phyloP scores from a whole-genome alignment of 1,140 invertebrate genomes.

The Lucilia cuprina region DNA sequence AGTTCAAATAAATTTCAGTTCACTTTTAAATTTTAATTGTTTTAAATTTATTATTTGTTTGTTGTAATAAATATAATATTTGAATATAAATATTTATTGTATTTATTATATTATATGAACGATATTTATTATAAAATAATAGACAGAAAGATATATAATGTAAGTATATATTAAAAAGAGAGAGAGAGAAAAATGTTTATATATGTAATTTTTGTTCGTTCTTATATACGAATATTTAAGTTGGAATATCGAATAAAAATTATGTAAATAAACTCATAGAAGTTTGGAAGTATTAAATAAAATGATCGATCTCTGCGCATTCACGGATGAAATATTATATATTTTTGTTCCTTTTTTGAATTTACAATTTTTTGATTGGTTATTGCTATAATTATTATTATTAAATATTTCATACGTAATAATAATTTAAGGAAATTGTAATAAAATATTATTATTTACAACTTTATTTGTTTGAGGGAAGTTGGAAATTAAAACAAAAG shows the following conservation, averaged over 20 bases:
- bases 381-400: neutral
- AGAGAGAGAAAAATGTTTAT: neutral
- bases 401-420: no score
- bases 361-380: neutral
- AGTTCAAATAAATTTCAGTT: neutral
- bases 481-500: no score
- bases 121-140: neutral
- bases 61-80: neutral
- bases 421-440: no score
- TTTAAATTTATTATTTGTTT: neutral
- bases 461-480: no score
- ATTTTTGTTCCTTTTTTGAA: neutral
- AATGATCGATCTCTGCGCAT: constrained; percentile 19
- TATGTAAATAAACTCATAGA: neutral
- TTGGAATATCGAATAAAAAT: neutral
- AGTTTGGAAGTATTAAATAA: neutral
- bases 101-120: neutral
- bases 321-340: constrained; percentile 24
- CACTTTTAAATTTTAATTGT: neutral
- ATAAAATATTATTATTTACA: no score
- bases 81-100: neutral
- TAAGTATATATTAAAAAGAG: neutral
- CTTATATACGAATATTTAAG: neutral
- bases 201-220: neutral
- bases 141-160: neutral